Base-by-base conservation (phyloP, 2,113 vertebrate genomes). In the Aegotheles bennettii region DNA sequence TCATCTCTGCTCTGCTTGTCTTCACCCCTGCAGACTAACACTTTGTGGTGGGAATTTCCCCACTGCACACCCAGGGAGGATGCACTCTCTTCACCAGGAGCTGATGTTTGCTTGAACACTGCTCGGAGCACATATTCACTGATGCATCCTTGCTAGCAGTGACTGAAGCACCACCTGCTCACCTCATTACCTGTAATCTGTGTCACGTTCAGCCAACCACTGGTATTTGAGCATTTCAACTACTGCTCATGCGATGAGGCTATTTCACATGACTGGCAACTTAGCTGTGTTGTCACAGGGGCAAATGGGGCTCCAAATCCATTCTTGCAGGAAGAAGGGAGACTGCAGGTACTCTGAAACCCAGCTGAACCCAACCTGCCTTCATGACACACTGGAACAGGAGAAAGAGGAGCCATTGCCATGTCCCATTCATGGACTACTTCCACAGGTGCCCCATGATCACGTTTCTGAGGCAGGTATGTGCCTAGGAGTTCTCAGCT, bases 21-120 rank as follows among this genome's bases (percentile, higher is more conserved):
- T 63, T 86, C 82, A 75, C 60, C 56, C 60, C 29, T 76, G 87
- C 60, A 61, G 40, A 35, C 31, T 26, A 60, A 8, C 12, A 12
- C 24, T 10, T 24, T 2, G 0, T 2, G 3, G 56, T 60, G 64
- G 67, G 69, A 84, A 74, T 56, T 74, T 13, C 53, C 31, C 33
- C 2, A 1, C 19, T 20, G n/a, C 2, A 3, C 15, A 7, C 13
- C 8, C 9, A 0, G 31, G 13, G 26, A 81, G 35, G 51, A 59
- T 31, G 33, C 1, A 1, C 10, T 64, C 18, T 26, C 38, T 73
- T 78, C 12, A 5, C 6, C 38, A 48, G 28, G n/a, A 89, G 40
- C 1, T 4, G 38, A 10, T 7, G 16, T 15, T 47, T 42, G 43
- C 61, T 86, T 54, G 23, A 59, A 5, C 26, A 1, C 64, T 85